Base-by-base conservation (phyloP, 92 coral and sea anemone species). In the Ricordea florida region DNA sequence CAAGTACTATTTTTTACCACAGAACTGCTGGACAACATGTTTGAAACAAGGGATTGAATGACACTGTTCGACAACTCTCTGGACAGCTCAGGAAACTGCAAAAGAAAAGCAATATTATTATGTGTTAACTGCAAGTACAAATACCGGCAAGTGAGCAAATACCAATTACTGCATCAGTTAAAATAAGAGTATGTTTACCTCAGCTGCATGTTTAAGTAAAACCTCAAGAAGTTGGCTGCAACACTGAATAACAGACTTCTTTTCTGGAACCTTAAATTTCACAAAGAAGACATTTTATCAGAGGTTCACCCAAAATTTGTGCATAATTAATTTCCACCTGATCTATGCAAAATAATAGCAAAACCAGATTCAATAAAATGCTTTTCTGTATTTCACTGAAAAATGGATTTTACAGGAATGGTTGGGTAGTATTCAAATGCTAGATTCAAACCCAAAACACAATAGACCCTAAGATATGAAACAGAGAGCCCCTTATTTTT, bases 1-100 rank as follows among this genome's bases (percentile, higher is more conserved):
- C n/a, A 37, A n/a, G 8, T 37, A 37, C 44, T 37, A 37, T 37
- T 8, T 37, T 8, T 70, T 35, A 70, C 77, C 21, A 55, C 0
- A 10, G 40, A 49, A 53, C 80, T 89, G 23, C 69, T 86, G 73
- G 66, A 52, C 78, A 89, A 67, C 38, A 89, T 16, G 16, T 80
- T 43, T 32, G 85, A 66, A 10, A 85, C 33, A 20, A 85, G 77
- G 40, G 88, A 53, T 22, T 90, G 85, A 30, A 89, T 70, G 28
- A 63, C 63, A 9, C 87, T 33, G 18, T 63, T 68, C 41, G 94
- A 85, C 35, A 89, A 52, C 38, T 89, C 91, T 47, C 94, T 84
- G 63, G 94, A 89, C 23, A 89, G 61, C 57, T 89, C 94, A 80
- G 94, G 65, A 76, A 89, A 85, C 94, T 89, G 45, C 15, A 15